Conservation (phyloP, 2,888 invertebrate genomes). For the Drosophila tanythrix region DNA sequence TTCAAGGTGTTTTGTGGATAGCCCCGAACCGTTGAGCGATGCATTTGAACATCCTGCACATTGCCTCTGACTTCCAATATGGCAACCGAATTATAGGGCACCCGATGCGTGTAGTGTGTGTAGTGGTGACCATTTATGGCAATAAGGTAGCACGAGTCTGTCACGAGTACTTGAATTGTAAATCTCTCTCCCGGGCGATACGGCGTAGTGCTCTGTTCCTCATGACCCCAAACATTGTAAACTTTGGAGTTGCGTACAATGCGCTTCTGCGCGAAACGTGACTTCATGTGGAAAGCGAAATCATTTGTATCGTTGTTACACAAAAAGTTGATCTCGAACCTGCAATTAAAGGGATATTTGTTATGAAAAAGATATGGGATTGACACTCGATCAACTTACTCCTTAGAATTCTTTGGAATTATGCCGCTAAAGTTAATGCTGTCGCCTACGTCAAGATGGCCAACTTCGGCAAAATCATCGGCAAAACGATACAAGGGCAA, state of each 20-base stretch:
- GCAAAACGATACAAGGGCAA: neutral
- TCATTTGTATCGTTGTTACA: constrained; percentile 3
- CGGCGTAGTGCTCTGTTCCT: constrained; percentile 87
- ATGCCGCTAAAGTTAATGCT: constrained; percentile 39
- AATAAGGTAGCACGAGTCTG: constrained; percentile 87
- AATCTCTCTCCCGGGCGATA: constrained; percentile 62
- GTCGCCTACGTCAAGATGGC: constrained; percentile 20
- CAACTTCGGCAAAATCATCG: constrained; percentile 18
- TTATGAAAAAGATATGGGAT: neutral
- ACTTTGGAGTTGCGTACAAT: constrained; percentile 58
- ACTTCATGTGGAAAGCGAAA: constrained; percentile 84
- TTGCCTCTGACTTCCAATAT: constrained; percentile 17
- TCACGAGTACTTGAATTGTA: constrained; percentile 86
- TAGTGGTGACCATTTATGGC: constrained; percentile 90
- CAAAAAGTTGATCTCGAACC: constrained; percentile 25
- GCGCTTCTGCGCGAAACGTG: constrained; percentile 5
- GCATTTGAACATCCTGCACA: constrained; percentile 34
- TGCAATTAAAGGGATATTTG: neutral
- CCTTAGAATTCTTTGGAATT: constrained; percentile 20
- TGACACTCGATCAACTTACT: constrained; percentile 16
- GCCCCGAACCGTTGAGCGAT: constrained; percentile 31
- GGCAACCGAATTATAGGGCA: constrained; percentile 85
- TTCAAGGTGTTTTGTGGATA: constrained; percentile 34
- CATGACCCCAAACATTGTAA: constrained; percentile 87
- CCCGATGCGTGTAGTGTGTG: constrained; percentile 88